These are phyloP conservation scores for Pycnomerus fuliginosus DNA, from an alignment of 2,888 invertebrate genomes.

Conservation along the genomic window DNA sequence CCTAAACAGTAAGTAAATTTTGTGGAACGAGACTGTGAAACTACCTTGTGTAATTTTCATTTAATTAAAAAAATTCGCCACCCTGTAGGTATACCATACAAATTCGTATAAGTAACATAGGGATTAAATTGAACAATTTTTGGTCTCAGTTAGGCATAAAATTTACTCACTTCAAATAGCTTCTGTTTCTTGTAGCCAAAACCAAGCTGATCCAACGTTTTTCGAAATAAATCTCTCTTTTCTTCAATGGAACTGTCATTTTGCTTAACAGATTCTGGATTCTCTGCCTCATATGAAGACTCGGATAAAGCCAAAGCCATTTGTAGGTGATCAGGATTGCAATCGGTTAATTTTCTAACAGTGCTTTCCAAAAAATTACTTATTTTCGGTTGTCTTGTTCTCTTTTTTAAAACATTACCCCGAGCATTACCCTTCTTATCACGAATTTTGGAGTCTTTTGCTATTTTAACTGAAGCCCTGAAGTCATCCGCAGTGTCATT, in stretches of 20 bases:
- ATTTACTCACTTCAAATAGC: too few relatives aligned
- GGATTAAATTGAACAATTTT: too few relatives aligned
- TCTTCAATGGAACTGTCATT: constrained; percentile 6
- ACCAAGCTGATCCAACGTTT: constrained; percentile 63
- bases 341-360: constrained; percentile 54
- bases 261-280: constrained; percentile 19
- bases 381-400: constrained; percentile 40
- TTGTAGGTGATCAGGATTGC: constrained; percentile 66
- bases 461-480: constrained; percentile 35
- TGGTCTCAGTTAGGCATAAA: too few relatives aligned
- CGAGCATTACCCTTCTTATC: constrained; percentile 36
- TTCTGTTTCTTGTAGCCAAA: constrained; percentile 50
- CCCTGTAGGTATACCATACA: too few relatives aligned
- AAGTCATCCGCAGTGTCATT: constrained; percentile 38
- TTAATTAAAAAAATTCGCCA: too few relatives aligned
- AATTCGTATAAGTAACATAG: too few relatives aligned
- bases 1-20: too few relatives aligned
- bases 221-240: constrained; percentile 48
- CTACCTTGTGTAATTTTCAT: too few relatives aligned
- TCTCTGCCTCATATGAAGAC: constrained; percentile 51
- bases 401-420: too few relatives aligned
- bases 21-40: too few relatives aligned
- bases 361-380: constrained; percentile 50
- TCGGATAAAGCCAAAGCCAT: constrained; percentile 67
- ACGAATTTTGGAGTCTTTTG: too few relatives aligned